Evolutionary conservation across 2,888 invertebrate genomes (phyloP).

Genomic region (Leucozona laternaria): DNA sequence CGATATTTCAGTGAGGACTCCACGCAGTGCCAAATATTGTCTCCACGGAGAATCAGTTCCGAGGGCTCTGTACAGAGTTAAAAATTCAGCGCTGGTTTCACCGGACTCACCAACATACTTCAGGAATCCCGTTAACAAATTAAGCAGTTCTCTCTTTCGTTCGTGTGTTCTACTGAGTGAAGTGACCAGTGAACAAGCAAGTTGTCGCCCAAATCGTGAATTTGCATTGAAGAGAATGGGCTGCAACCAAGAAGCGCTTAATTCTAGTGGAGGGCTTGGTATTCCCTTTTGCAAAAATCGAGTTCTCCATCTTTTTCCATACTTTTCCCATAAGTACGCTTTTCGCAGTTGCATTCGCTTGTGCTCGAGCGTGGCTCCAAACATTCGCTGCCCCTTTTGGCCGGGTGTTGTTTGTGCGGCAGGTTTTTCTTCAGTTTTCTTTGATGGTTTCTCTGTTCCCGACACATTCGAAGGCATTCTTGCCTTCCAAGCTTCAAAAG

Average conservation of each 20-base stretch:
- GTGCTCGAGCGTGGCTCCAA: slow-evolving; percentile 78
- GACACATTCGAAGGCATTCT: slow-evolving; percentile 85
- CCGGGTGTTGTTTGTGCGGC: slow-evolving; percentile 24
- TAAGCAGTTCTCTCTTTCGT: slow-evolving; percentile 90
- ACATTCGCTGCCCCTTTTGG: slow-evolving; percentile 62
- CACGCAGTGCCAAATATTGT: slow-evolving; percentile 94
- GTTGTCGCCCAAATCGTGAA: slow-evolving; percentile 93
- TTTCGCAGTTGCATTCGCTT: slow-evolving; percentile 82
- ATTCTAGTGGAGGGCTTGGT: slow-evolving; percentile 84
- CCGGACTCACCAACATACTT: slow-evolving; percentile 94
- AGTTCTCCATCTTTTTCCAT: slow-evolving; percentile 88
- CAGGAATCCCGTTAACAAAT: slow-evolving; percentile 94
- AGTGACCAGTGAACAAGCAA: slow-evolving; percentile 95
- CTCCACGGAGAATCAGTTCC: slow-evolving; percentile 96
- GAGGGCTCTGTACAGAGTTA: slow-evolving; percentile 92
- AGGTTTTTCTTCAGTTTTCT: slow-evolving; percentile 74
- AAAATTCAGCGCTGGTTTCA: slow-evolving; percentile 96
- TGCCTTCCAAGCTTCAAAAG: slow-evolving; percentile 89
- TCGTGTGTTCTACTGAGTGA: slow-evolving; percentile 89
- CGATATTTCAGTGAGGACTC: slow-evolving; percentile 93
- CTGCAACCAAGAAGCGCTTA: slow-evolving; percentile 91
- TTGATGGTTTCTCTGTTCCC: slow-evolving; percentile 77
- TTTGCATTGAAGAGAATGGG: slow-evolving; percentile 96
- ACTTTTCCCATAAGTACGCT: slow-evolving; percentile 90
- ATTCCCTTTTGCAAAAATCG: slow-evolving; percentile 80